Evolutionary conservation across 2,113 vertebrate species (phyloP), one percentile per base, ranked within the genome.

Genomic region (Petrocephalus zakoni): DNA sequence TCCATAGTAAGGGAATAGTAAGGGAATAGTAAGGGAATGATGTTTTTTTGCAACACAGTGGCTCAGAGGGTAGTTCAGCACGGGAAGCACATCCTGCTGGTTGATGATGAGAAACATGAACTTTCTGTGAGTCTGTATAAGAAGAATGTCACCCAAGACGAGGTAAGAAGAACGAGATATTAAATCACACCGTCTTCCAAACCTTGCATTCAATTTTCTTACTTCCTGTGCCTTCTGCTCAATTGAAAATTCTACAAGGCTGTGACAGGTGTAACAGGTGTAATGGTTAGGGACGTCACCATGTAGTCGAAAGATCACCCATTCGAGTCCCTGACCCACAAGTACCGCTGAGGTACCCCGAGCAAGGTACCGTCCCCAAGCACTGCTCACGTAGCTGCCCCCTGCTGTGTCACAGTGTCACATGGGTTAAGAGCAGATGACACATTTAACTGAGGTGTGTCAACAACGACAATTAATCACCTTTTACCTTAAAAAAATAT

Each of bases 21-120:
- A n/a, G n/a, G n/a, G n/a, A n/a, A 49, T 5, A 29, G 52, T 86
- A 51, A 89, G 42, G 42, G 89, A 89, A 90, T 91, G 88, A 91
- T 88, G 93, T 88, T 90, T 93, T 92, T 92, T 91, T 87, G 91
- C 92, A 85, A 42, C 88, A n/a, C 93, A 97, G 97, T 96, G 94
- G 95, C 95, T 84, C 94, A 92, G 89, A 93, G 92, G 88, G 93
- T 96, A 51, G 90, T 96, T 92, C 89, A 90, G 87, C 88, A 87
- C 0, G 87, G 90, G 68, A 89, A n/a, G 0, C 96, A 98, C 1
- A 64, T 92, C 88, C 90, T 97, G 91, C 53, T 91, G 2, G 46
- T 97, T 0, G 94, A 94, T 15, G 94, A 88, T 52, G 94, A 90
- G 68, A 85, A n/a, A 10, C 96, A 96, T 86, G 91, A 93, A 21